Evolutionary conservation across 2,113 vertebrate species (phyloP).

Genomic region (Cromileptes altivelis): DNA sequence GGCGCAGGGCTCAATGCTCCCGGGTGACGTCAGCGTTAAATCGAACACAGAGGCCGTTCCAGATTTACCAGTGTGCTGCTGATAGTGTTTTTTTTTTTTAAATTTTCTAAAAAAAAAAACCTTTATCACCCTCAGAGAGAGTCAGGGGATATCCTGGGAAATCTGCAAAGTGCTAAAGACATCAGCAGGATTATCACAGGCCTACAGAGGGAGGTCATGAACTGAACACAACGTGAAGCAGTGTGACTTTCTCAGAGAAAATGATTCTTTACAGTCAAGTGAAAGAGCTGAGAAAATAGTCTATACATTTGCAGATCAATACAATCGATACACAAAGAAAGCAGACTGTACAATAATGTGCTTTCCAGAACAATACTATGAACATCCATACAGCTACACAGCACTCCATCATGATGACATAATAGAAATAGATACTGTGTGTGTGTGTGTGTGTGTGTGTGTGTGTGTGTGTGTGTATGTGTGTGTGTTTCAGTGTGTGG

Average conservation of each 20-base stretch:
- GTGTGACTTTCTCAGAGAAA: conserved; percentile 2
- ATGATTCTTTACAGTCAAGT: not conserved
- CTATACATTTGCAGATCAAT: conserved; percentile 25
- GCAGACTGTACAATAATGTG: not conserved
- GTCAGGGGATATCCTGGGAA: conserved; percentile 64
- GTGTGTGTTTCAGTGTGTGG: conserved; percentile 23
- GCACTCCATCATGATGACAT: not conserved
- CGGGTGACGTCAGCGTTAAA: conserved; percentile 82
- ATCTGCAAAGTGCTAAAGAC: conserved; percentile 52
- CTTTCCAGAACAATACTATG: not conserved
- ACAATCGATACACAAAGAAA: conserved; percentile 1
- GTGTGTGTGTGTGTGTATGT: conserved; percentile 11
- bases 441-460: conserved; percentile 15
- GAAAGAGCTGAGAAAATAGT: conserved; percentile 3
- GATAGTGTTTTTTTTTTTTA: conserved; percentile 13
- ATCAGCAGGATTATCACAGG: conserved; percentile 41
- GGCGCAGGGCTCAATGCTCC: conserved; percentile 76
- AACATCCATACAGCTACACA: not conserved
- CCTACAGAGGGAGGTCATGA: conserved; percentile 23
- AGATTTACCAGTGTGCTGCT: conserved; percentile 52
- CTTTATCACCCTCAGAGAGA: conserved; percentile 22
- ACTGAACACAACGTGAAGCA: conserved; percentile 27
- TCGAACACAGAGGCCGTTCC: conserved; percentile 62
- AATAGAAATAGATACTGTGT: conserved; percentile 3
- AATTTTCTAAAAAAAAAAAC: too few species aligned